A percentile compares a stretch with the other conserved stretches of the same genome.
Conservation (phyloP, 2,113 vertebrate species). For the Actenoides hombroni region DNA sequence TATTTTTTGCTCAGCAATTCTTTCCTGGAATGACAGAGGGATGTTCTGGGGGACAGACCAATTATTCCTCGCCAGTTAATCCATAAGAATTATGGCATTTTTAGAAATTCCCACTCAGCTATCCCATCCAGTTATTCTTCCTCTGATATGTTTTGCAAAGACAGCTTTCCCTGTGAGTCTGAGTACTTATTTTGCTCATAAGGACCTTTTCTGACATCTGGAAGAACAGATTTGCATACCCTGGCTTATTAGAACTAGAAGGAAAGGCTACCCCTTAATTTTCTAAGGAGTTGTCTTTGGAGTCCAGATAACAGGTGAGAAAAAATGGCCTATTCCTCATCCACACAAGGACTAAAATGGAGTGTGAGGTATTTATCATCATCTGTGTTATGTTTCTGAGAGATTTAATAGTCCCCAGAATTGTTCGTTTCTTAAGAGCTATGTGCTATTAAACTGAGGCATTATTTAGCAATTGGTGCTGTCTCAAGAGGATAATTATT, state of each 20-base stretch:
- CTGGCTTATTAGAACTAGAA: background rate
- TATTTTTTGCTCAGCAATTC: background rate
- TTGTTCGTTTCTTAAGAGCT: constrained; percentile 61
- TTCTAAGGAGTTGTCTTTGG: constrained; percentile 2
- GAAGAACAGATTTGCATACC: background rate
- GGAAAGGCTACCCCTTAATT: background rate
- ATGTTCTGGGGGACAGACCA: background rate
- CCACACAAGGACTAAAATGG: background rate
- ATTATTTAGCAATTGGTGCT: constrained; percentile 54
- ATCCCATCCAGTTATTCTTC: background rate
- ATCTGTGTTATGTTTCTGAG: constrained; percentile 41
- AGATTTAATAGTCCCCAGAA: constrained; percentile 56
- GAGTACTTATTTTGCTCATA: background rate
- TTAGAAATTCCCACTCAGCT: background rate
- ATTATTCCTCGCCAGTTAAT: background rate
- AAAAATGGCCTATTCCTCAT: constrained; percentile 7
- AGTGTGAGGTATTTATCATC: constrained; percentile 55
- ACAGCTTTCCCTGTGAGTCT: background rate
- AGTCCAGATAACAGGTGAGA: constrained; percentile 19
- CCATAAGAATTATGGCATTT: background rate
- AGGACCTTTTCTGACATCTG: background rate
- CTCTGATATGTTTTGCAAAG: background rate
- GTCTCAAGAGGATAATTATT: constrained; percentile 65
- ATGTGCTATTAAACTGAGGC: constrained; percentile 58
- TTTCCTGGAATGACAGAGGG: background rate